Evolutionary conservation across 1,140 invertebrate species (phyloP).

Genomic region (Calycopis cecrops): DNA sequence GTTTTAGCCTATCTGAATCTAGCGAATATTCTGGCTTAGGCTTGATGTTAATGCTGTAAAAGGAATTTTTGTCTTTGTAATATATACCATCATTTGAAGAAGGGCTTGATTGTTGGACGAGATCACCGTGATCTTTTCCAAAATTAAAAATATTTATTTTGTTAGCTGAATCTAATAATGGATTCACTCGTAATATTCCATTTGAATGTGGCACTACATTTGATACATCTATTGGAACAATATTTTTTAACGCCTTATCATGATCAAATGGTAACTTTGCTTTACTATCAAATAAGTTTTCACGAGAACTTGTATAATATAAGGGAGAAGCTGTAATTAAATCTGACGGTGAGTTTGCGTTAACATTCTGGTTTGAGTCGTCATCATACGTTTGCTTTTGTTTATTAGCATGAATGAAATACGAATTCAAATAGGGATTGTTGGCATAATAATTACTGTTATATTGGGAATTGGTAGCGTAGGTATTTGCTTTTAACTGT

Average conservation of each 20-base stretch:
- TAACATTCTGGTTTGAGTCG: conserved; percentile 30
- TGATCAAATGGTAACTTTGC: conserved; percentile 62
- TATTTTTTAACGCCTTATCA: conserved; percentile 69
- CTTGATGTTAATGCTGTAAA: conserved; percentile 53
- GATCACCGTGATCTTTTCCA: conserved; percentile 44
- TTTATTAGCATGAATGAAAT: conserved; percentile 34
- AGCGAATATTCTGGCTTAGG: conserved; percentile 44
- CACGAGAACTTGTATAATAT: conserved; percentile 40
- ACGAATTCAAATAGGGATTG: conserved; percentile 20
- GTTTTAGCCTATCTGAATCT: conserved; percentile 34
- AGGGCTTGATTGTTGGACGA: conserved; percentile 41
- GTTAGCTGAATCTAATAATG: conserved; percentile 34
- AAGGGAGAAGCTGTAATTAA: conserved; percentile 55
- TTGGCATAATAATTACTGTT: conserved; percentile 30
- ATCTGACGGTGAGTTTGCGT: conserved; percentile 45
- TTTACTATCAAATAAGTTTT: conserved; percentile 41
- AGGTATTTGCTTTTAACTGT: conserved; percentile 36
- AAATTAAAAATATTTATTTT: conserved; percentile 36
- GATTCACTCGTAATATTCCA: conserved; percentile 29
- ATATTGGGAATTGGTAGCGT: conserved; percentile 29
- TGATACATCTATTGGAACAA: conserved; percentile 65
- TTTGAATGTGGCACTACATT: conserved; percentile 59
- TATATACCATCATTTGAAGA: conserved; percentile 42
- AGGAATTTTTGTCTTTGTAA: conserved; percentile 59
- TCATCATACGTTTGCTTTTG: conserved; percentile 41